Base-by-base conservation (phyloP, 2,797 vertebrate genomes). In the Hippoglossus hippoglossus region DNA sequence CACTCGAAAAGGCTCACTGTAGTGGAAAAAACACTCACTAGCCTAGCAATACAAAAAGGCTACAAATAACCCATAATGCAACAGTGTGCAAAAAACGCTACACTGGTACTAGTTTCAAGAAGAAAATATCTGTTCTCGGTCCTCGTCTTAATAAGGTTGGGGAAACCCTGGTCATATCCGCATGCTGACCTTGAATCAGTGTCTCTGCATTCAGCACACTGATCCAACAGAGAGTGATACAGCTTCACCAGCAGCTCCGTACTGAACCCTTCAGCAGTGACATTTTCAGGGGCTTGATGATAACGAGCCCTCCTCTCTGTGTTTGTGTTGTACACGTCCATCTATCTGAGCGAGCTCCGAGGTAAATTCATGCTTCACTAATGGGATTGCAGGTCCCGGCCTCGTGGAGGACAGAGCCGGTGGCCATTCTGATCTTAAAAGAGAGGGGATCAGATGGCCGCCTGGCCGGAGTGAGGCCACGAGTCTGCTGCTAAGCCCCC, bases 401-500 rank as follows among this genome's bases (percentile, higher is more conserved):
- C 82, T 74, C n/a, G 67, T 57, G 63, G 44, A 79, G 63, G 68
- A 76, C 63, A 25, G 62, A 78, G 71, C 71, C 68, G 24, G 36
- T 82, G 84, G 88, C 72, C 74, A 46, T 82, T 77, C 73, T 69
- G 66, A 56, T 82, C 66, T 86, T 76, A 77, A 72, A 85, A 78
- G 61, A 71, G 56, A 46, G 26, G 74, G 84, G 88, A 90, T 92
- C 90, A 92, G 90, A 90, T 92, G 91, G 90, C 28, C 28, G 28
- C 28, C 28, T 31, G 28, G 28, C 77, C 67, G 41, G 72, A 87
- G 82, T 82, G 87, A 87, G 88, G 87, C 87, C 78, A 74, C n/a
- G 51, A 80, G 81, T 74, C 78, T 74, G 82, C 62, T 71, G 80
- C 79, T 91, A 81, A 86, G 70, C 84, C 87, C 85, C 87, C 76